A percentile compares a stretch with the other conserved stretches of the same genome.
Conservation (phyloP, 1,140 invertebrate genomes). For the Colletes gigas region DNA sequence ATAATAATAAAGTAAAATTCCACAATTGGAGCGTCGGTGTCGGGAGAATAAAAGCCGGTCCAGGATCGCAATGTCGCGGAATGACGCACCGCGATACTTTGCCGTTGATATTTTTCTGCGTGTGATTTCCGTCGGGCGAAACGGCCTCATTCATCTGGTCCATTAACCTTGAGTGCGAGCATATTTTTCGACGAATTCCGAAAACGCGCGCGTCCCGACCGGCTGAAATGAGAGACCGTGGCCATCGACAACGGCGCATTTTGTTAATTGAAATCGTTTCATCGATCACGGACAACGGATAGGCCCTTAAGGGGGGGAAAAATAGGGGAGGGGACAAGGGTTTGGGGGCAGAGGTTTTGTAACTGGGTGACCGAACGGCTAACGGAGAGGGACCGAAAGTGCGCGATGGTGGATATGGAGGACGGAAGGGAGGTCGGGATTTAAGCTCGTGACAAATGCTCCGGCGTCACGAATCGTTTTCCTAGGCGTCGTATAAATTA, state of each 20-base stretch:
- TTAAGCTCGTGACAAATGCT: conserved; percentile 67
- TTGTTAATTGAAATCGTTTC: conserved; percentile 74
- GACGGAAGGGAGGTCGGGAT: conserved; percentile 5
- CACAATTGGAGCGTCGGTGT: not conserved
- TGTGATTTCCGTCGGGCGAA: conserved; percentile 54
- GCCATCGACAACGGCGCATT: conserved; percentile 61
- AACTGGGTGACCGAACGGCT: conserved; percentile 12
- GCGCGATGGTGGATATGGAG: not conserved
- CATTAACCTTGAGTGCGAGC: conserved; percentile 66
- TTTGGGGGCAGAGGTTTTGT: not conserved
- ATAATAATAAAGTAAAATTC: too few relatives aligned
- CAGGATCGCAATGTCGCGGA: conserved; percentile 34
- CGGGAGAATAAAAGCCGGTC: not conserved
- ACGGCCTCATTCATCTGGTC: conserved; percentile 60
- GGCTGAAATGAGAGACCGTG: conserved; percentile 60
- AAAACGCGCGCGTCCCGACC: conserved; percentile 38
- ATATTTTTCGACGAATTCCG: conserved; percentile 66
- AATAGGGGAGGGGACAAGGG: not conserved
- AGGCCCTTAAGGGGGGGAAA: conserved; percentile 30
- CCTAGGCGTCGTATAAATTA: conserved; percentile 72
- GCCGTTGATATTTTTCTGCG: conserved; percentile 53
- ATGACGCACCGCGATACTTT: conserved; percentile 51
- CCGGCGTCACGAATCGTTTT: conserved; percentile 69
- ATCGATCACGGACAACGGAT: conserved; percentile 65
- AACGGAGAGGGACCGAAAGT: conserved; percentile 2